phyloP scores from a whole-genome alignment of 2,797 vertebrate species.

The Ambastaia sidthimunki region DNA sequence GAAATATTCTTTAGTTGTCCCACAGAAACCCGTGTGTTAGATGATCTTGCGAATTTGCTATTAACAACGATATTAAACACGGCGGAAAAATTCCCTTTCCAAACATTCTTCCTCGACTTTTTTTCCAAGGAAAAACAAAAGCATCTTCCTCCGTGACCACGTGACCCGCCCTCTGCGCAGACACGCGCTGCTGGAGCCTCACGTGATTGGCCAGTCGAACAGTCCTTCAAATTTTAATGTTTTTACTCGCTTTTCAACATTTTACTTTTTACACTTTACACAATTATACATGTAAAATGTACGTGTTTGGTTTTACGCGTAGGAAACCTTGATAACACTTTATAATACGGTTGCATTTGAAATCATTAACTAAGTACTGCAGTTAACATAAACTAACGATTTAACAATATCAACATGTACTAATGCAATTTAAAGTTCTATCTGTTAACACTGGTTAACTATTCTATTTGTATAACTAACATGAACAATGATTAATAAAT shows the following conservation, averaged over 20 bases:
- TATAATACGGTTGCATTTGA: too few species aligned
- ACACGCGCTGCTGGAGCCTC: constrained; percentile 63
- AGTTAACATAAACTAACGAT: too few species aligned
- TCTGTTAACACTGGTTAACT: too few species aligned
- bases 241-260: constrained; percentile 55
- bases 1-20: background rate
- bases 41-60: background rate
- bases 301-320: background rate
- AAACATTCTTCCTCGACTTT: constrained; percentile 56
- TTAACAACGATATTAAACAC: background rate
- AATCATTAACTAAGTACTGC: too few species aligned
- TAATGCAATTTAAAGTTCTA: too few species aligned
- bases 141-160: constrained; percentile 68
- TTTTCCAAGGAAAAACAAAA: constrained; percentile 76
- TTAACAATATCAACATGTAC: too few species aligned
- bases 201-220: constrained; percentile 63
- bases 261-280: background rate
- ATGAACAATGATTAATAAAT: too few species aligned
- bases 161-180: constrained; percentile 58
- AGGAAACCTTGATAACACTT: too few species aligned
- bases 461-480: too few species aligned
- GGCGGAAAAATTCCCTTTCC: background rate
- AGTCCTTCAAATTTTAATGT: constrained; percentile 57
- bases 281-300: background rate
- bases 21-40: background rate